Percentiles rank a stretch among this genome's conserved stretches.
Evolutionary conservation across 2,888 invertebrate genomes (phyloP).

Genomic region (Drosophila eohydei): DNA sequence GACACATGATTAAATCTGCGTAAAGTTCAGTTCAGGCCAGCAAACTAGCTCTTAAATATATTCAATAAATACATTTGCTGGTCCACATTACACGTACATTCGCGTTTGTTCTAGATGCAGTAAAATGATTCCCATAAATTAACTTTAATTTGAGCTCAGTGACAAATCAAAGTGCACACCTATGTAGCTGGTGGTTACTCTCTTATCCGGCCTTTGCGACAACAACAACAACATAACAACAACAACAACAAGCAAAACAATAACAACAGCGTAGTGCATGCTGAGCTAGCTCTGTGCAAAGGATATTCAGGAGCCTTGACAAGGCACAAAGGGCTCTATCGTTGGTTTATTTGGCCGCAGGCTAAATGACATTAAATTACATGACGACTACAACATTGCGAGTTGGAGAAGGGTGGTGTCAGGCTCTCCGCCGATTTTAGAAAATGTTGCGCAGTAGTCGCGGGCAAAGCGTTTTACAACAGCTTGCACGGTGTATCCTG

Average conservation of each 20-base stretch:
- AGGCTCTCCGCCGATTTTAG: conserved; percentile 48
- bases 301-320: conserved; percentile 30
- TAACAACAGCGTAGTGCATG: conserved; percentile 43
- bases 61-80: not conserved
- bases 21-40: too few species aligned
- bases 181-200: conserved; percentile 26
- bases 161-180: conserved; percentile 46
- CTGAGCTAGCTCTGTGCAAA: conserved; percentile 33
- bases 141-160: conserved; percentile 42
- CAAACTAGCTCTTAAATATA: too few species aligned
- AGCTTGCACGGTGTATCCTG: conserved; percentile 81
- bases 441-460: conserved; percentile 52
- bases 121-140: conserved; percentile 24
- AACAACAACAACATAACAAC: conserved; percentile 22
- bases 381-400: conserved; percentile 53
- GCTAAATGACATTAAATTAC: conserved; percentile 82
- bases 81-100: not conserved
- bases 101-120: not conserved
- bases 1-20: too few species aligned
- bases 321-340: conserved; percentile 51
- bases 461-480: conserved; percentile 78
- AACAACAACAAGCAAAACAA: conserved; percentile 29
- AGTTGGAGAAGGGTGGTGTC: conserved; percentile 6
- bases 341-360: conserved; percentile 80
- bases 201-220: conserved; percentile 26